Conservation (phyloP, 2,797 vertebrate species). For the Gallirallus australis region DNA sequence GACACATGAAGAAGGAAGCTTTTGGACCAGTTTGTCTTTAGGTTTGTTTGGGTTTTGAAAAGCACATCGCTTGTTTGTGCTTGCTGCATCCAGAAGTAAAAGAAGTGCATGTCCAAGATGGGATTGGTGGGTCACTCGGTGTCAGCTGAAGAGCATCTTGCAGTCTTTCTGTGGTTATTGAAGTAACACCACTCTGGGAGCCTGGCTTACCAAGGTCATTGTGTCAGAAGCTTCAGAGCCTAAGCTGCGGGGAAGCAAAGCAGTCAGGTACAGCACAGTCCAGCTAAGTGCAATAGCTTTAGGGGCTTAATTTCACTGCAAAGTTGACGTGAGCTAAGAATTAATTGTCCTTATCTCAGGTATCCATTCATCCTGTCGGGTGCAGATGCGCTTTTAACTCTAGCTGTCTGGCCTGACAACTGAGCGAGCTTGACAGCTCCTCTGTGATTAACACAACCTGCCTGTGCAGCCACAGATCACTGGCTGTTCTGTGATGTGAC, state of each 20-base stretch:
- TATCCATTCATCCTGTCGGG: background rate
- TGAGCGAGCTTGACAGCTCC: background rate
- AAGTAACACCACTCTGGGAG: background rate
- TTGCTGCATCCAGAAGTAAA: background rate
- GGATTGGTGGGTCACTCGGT: background rate
- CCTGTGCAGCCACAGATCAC: background rate
- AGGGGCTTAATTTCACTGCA: background rate
- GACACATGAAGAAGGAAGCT: background rate
- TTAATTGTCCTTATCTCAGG: background rate
- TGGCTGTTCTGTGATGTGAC: background rate
- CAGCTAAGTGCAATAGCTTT: background rate
- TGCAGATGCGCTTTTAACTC: background rate
- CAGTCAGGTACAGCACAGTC: background rate
- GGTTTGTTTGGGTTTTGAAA: slow-evolving; percentile 15
- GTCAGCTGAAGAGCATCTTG: background rate
- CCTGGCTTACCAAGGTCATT: background rate
- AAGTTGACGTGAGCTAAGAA: background rate
- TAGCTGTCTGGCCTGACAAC: background rate
- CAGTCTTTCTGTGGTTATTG: background rate
- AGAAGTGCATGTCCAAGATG: background rate
- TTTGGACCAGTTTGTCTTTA: background rate
- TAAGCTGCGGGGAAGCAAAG: background rate
- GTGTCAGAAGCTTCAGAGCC: background rate
- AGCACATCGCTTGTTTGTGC: background rate
- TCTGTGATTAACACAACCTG: background rate